Percentiles rank a stretch among this genome's conserved stretches.
phyloP scores from a whole-genome alignment of 2,797 vertebrate genomes.

The Micromesistius poutassou region DNA sequence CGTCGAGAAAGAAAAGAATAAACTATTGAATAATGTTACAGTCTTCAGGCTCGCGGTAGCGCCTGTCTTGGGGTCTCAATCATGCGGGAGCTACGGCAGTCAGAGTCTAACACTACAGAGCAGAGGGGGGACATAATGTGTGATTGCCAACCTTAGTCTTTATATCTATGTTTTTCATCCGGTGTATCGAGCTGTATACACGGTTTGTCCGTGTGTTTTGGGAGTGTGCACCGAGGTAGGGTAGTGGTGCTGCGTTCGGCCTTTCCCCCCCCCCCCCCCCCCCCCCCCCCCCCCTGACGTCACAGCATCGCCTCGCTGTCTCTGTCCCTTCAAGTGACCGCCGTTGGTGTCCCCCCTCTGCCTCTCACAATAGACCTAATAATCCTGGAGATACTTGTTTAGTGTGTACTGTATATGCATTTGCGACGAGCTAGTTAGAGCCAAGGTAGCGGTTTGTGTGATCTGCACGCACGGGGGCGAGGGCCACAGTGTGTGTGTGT shows the following conservation, averaged over 20 bases:
- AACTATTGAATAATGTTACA: conserved; percentile 36
- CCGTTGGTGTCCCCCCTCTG: conserved; percentile 45
- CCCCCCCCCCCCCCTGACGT: conserved; percentile 31
- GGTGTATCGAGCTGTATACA: conserved; percentile 42
- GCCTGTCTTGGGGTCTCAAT: conserved; percentile 18
- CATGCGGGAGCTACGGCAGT: conserved; percentile 33
- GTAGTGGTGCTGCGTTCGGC: conserved; percentile 32
- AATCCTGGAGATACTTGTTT: conserved; percentile 82
- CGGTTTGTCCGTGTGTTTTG: conserved; percentile 8
- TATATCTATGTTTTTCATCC: conserved; percentile 23
- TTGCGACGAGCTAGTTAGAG: conserved; percentile 58
- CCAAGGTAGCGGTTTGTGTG: conserved; percentile 48
- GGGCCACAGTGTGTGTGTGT: conserved; percentile 11
- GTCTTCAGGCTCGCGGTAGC: conserved; percentile 26
- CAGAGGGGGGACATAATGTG: conserved; percentile 45
- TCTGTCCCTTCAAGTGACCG: conserved; percentile 34
- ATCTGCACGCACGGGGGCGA: conserved; percentile 42
- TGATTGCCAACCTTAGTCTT: conserved; percentile 48
- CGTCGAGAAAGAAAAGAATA: conserved; percentile 31
- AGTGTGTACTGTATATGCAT: conserved; percentile 75
- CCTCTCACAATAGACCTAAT: conserved; percentile 65
- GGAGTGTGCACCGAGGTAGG: conserved; percentile 31
- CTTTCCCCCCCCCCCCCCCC: conserved; percentile 34
- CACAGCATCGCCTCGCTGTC: neutral
- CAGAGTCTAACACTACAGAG: conserved; percentile 49